Evolutionary conservation across 2,113 vertebrate species (phyloP), one percentile per base, ranked within the genome.

Genomic region (Dromas ardeola): DNA sequence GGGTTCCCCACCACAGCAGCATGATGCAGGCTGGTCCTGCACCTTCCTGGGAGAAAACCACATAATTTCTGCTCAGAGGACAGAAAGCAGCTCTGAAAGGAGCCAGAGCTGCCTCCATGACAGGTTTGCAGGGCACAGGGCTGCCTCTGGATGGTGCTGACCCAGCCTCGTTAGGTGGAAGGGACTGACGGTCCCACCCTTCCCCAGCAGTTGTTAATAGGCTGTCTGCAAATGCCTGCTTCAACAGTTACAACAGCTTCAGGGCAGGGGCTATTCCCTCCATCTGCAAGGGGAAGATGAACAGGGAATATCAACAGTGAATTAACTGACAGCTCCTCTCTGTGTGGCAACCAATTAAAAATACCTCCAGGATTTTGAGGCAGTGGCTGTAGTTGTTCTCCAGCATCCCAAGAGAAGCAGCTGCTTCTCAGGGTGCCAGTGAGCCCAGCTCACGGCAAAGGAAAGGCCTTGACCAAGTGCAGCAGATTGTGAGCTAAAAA

Each of bases 351-450:
- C 5, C 8, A 12, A 20, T 45, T 47, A 43, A 36, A 80, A 66
- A 26, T 9, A 32, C 42, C 17, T 43, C 27, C 29, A 30, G n/a
- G 1, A 21, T 70, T 53, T 8, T 29, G 8, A 65, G 32, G 18
- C 49, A 52, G 43, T 5, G 20, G 47, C 29, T 56, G 63, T 8
- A 13, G 36, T 5, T 40, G 8, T 62, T 76, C 15, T 47, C 13
- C 63, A 77, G 19, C 42, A 72, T 29, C 30, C 25, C 27, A 49
- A 34, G 40, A 61, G 27, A 20, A 65, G 50, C 25, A 30, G 10
- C 27, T 65, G 11, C 32, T 73, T 36, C 47, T n/a, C 27, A 40
- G 23, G 32, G 15, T 63, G 30, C 30, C 0, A 0, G 13, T 0
- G 0, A 82, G 42, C 22, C 30, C 47, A 23, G 29, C 32, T 61